A percentile compares a stretch with the other conserved stretches of the same genome.
These are phyloP conservation scores for Sarcophaga carnaria DNA, from an alignment of 2,888 invertebrate genomes.

Conservation along the genomic window DNA sequence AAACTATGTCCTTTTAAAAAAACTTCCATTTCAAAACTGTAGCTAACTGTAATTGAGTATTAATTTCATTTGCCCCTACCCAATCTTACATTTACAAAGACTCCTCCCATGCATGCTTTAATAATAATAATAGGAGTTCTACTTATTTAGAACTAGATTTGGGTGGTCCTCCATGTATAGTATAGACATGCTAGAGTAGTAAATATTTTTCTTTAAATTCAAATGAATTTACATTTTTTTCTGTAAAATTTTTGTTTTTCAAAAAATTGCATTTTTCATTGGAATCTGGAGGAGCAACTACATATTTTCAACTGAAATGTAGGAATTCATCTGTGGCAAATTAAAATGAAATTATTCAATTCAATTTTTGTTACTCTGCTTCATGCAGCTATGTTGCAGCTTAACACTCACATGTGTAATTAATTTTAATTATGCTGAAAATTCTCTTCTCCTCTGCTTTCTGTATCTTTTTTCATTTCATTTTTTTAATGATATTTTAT, in stretches of 20 bases:
- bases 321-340: slow-evolving; percentile 57
- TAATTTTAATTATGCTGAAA: slow-evolving; percentile 67
- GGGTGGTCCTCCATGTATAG: slow-evolving; percentile 12
- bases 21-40: not conserved
- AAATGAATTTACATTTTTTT: slow-evolving; percentile 39
- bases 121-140: too few species aligned
- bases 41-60: too few species aligned
- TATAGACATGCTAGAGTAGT: not conserved
- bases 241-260: slow-evolving; percentile 43
- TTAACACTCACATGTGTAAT: slow-evolving; percentile 65
- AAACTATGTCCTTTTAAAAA: too few species aligned
- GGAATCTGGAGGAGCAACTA: slow-evolving; percentile 42
- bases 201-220: slow-evolving; percentile 4
- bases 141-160: not conserved
- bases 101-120: not conserved
- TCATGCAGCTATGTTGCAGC: slow-evolving; percentile 23
- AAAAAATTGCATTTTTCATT: slow-evolving; percentile 47
- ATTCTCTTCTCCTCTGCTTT: slow-evolving; percentile 30
- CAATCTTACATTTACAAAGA: too few species aligned
- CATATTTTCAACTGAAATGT: slow-evolving; percentile 44
- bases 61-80: too few species aligned
- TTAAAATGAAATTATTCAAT: slow-evolving; percentile 49
- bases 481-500: not conserved
- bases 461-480: slow-evolving; percentile 11
- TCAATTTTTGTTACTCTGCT: not conserved